Evolutionary conservation across 2,113 vertebrate genomes (phyloP), one percentile per base, ranked within the genome.

Genomic region (Oplegnathus fasciatus): DNA sequence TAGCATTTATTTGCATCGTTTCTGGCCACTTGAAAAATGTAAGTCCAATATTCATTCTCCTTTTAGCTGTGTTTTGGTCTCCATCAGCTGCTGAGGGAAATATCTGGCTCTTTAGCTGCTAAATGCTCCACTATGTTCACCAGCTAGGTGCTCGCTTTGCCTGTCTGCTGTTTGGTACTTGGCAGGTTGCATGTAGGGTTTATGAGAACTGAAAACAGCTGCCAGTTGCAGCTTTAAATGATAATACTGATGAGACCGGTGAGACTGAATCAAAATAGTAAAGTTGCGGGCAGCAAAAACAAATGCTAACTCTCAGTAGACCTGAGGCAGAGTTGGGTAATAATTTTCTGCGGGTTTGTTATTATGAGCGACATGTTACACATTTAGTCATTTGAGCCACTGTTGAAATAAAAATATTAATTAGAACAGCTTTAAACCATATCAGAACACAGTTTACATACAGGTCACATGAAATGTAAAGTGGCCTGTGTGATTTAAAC

Each of bases 241-340:
- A 17, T 34, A n/a, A n/a, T n/a, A 24, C 10, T 76, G 17, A 78
- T 48, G 42, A 61, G 64, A 37, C 55, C 9, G 0, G 20, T 37
- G 24, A 70, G 57, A 64, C 28, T 55, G 14, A 50, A 55, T 84
- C 15, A 54, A 62, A 74, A 32, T 17, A 44, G 46, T 46, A 55
- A 61, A 54, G 14, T 44, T 46, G 2, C 5, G 4, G 15, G 54
- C 52, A 37, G 50, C 40, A 50, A 64, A 70, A 22, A 17, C 22
- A 42, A 80, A 30, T 14, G 11, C 28, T 34, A 71, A 52, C 26
- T 9, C 28, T 54, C 9, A 40, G 74, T 34, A 10, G 14, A 76
- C 24, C 11, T 24, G 37, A 30, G 48, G 2, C 50, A 40, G 32
- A 26, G 48, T 46, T 1, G 2, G 22, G 18, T 40, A 18, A 55